Percentiles rank a stretch among this genome's conserved stretches.
Conservation (phyloP, 2,888 invertebrate genomes). For the Dicyrtoma fusca region DNA sequence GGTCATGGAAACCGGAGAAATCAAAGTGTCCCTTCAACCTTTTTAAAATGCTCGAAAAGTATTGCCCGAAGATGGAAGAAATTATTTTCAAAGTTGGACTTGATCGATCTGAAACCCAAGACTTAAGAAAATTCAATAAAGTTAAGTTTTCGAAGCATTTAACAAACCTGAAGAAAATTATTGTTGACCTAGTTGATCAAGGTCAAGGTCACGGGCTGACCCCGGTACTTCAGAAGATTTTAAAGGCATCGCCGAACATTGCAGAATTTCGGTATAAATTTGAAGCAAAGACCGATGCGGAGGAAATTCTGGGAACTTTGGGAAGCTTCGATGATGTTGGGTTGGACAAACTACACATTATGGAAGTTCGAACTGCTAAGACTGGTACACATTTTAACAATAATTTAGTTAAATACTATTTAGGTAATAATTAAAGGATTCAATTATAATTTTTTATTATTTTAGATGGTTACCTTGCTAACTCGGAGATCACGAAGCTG, state of each 20-base stretch:
- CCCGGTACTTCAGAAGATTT: slow-evolving; percentile 3
- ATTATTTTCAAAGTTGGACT: neutral
- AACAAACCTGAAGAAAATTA: too few species aligned
- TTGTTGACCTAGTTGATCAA: too few species aligned
- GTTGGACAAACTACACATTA: slow-evolving; percentile 10
- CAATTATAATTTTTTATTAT: too few species aligned
- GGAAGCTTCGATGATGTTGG: slow-evolving; percentile 12
- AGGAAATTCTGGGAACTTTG: slow-evolving; percentile 20
- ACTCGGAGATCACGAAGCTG: slow-evolving; percentile 15
- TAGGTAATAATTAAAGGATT: too few species aligned
- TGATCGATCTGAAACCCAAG: neutral
- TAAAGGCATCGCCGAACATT: slow-evolving; percentile 24
- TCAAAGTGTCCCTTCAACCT: slow-evolving; percentile 31
- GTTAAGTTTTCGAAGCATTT: too few species aligned
- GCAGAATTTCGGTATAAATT: slow-evolving; percentile 39
- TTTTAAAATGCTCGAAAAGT: slow-evolving; percentile 12
- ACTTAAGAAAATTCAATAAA: neutral
- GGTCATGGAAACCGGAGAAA: slow-evolving; percentile 9
- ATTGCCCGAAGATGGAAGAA: slow-evolving; percentile 29
- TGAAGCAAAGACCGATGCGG: slow-evolving; percentile 27
- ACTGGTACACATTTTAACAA: neutral
- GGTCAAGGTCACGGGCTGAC: too few species aligned
- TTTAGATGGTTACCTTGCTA: slow-evolving; percentile 14
- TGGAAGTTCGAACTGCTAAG: slow-evolving; percentile 28
- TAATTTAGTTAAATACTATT: too few species aligned